These are phyloP conservation scores for Chalcis sispes DNA, from an alignment of 2,888 invertebrate species.

Conservation along the genomic window DNA sequence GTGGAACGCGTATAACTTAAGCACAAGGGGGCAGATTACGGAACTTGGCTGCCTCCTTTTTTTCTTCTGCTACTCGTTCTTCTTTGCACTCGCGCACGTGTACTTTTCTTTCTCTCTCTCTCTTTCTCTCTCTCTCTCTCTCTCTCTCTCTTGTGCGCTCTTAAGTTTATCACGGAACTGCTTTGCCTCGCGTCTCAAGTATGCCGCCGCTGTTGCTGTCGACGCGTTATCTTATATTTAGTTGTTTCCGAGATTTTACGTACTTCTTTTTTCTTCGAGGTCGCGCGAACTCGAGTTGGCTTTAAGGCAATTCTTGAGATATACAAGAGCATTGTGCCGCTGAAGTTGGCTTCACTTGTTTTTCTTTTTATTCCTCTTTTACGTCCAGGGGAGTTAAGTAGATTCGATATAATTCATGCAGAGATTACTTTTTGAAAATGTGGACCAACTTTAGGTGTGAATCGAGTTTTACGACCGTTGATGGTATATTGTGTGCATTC, in stretches of 20 bases:
- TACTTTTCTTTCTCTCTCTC: background rate
- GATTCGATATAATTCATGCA: constrained; percentile 2
- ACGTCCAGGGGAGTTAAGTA: background rate
- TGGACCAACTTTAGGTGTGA: background rate
- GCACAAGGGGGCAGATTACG: constrained; percentile 10
- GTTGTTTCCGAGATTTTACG: constrained; percentile 7
- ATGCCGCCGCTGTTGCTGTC: too few species aligned
- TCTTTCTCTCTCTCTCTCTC: background rate
- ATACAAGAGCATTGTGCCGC: background rate
- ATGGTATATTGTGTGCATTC: too few species aligned
- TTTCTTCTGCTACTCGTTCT: background rate
- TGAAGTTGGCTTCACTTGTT: background rate
- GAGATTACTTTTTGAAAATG: background rate
- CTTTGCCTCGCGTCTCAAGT: background rate
- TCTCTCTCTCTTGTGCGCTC: too few species aligned
- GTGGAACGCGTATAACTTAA: constrained; percentile 33
- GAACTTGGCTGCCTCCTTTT: constrained; percentile 8
- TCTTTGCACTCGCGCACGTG: background rate
- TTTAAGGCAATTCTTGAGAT: background rate
- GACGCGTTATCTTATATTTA: constrained; percentile 38
- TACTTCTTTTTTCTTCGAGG: background rate
- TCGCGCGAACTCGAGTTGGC: background rate
- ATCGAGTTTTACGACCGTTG: background rate
- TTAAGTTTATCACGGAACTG: background rate
- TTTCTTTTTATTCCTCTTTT: background rate